Evolutionary conservation across 2,888 invertebrate genomes (phyloP).

Genomic region (Entomobrya multifasciata): DNA sequence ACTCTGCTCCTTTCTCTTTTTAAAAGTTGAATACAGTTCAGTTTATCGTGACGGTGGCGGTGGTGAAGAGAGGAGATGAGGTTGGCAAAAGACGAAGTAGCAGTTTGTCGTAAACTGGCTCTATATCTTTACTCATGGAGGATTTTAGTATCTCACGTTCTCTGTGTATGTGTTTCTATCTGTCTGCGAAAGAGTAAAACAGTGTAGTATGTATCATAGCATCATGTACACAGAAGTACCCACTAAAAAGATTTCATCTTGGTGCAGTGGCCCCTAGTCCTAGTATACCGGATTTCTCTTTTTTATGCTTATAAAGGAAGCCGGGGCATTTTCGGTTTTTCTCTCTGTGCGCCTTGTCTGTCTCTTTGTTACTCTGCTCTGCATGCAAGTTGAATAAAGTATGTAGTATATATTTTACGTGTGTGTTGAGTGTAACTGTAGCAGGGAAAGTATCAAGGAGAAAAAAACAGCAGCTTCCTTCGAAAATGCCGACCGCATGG

Average conservation of each 20-base stretch:
- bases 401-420: neutral
- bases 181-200: too few relatives aligned
- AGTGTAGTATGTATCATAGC: too few relatives aligned
- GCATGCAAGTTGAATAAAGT: neutral
- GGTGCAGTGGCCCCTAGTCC: neutral
- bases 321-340: neutral
- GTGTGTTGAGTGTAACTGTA: neutral
- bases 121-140: neutral
- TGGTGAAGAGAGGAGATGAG: too few relatives aligned
- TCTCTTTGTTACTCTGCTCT: neutral
- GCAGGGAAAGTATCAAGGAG: neutral
- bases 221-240: neutral
- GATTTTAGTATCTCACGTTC: neutral
- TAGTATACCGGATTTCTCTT: neutral
- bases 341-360: neutral
- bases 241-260: neutral
- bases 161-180: neutral
- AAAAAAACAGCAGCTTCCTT: neutral
- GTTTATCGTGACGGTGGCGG: neutral
- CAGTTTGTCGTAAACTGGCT: slow-evolving; percentile 1
- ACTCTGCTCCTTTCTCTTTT: too few relatives aligned
- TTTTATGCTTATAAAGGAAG: neutral
- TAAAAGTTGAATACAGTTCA: neutral
- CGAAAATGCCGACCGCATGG: neutral
- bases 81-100: neutral